Evolutionary conservation across 1,140 invertebrate genomes (phyloP).

Genomic region (Nasonia giraulti): DNA sequence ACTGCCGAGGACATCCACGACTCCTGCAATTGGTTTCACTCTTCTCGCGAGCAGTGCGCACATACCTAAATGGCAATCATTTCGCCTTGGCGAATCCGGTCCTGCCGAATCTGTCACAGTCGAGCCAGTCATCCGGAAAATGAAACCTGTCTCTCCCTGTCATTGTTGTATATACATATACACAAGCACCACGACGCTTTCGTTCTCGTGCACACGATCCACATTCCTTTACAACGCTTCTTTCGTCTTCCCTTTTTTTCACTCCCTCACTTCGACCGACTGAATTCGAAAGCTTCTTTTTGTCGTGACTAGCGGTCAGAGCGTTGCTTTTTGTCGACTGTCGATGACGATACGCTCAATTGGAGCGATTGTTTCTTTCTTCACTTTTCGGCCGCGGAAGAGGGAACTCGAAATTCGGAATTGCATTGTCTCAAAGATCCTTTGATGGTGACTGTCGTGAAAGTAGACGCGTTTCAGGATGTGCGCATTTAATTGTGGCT

Average conservation of each 20-base stretch:
- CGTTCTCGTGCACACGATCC: background rate
- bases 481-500: background rate
- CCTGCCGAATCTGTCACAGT: constrained; percentile 53
- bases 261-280: background rate
- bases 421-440: background rate
- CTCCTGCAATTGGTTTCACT: background rate
- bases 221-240: background rate
- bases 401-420: background rate
- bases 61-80: constrained; percentile 56
- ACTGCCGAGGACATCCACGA: background rate
- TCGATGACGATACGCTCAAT: background rate
- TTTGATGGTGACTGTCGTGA: no score
- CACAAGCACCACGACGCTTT: background rate
- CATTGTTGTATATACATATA: constrained; percentile 15
- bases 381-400: no score
- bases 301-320: background rate
- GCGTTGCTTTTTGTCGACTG: background rate
- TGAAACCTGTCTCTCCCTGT: constrained; percentile 34
- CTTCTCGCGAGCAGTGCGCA: background rate
- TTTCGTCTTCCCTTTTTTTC: background rate
- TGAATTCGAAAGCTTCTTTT: constrained; percentile 1
- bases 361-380: no score
- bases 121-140: constrained; percentile 47
- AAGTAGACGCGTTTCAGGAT: no score
- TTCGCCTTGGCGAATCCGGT: constrained; percentile 52